These are phyloP conservation scores for Uromys caudimaculatus DNA, from an alignment of 2,797 vertebrate genomes.

Conservation along the genomic window DNA sequence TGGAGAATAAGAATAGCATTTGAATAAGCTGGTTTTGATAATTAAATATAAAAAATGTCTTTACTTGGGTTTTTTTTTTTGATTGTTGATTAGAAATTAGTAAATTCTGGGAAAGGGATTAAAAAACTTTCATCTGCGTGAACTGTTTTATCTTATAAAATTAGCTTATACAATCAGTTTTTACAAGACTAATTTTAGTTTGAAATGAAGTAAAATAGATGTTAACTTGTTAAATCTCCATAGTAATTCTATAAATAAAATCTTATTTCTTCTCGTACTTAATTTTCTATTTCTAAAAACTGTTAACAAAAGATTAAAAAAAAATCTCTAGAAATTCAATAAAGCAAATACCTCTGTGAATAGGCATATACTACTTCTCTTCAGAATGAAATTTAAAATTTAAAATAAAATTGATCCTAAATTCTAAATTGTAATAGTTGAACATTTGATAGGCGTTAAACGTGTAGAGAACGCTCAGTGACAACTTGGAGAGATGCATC, in stretches of 20 bases:
- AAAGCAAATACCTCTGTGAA: neutral
- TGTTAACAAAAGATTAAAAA: neutral
- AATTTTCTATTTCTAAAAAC: constrained; percentile 27
- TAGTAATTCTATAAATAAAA: neutral
- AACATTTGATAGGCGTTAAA: neutral
- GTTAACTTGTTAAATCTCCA: constrained; percentile 10
- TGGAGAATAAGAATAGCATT: neutral
- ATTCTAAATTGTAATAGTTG: neutral
- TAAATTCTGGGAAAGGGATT: neutral
- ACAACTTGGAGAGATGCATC: neutral
- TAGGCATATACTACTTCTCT: neutral
- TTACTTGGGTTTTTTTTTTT: neutral
- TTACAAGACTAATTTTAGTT: constrained; percentile 4
- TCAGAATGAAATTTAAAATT: constrained; percentile 54
- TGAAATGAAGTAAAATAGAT: constrained; percentile 14
- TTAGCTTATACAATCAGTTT: neutral
- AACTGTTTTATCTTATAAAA: neutral
- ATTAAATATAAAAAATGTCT: neutral
- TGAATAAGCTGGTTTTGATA: neutral
- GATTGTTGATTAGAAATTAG: neutral
- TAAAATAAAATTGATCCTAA: constrained; percentile 17
- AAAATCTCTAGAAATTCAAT: constrained; percentile 14
- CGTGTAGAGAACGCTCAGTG: neutral
- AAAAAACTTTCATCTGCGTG: constrained; percentile 1
- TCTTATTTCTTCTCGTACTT: constrained; percentile 22